Percentiles rank a stretch among this genome's conserved stretches.
Conservation (phyloP, 1,140 invertebrate species). For the Drosophila punjabiensis region DNA sequence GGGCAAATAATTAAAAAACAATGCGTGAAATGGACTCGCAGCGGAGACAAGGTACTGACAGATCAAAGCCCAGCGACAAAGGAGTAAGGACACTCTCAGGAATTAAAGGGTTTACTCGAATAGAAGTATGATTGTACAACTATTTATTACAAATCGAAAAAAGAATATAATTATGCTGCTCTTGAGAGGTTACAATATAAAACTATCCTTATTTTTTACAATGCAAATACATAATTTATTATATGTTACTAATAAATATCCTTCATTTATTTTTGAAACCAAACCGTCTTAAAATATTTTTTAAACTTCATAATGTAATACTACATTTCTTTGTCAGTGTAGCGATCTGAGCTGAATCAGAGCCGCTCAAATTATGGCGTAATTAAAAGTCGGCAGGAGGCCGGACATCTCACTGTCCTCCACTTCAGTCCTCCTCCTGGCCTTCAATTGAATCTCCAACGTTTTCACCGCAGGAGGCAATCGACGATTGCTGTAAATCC, state of each 20-base stretch:
- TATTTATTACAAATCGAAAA: not conserved
- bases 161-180: not conserved
- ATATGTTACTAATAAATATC: too few species aligned
- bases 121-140: not conserved
- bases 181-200: not conserved
- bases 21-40: constrained; percentile 56
- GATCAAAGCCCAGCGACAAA: constrained; percentile 31
- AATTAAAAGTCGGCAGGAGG: constrained; percentile 66
- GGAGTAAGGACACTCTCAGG: constrained; percentile 2
- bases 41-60: constrained; percentile 25
- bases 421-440: not conserved
- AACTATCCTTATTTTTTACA: not conserved
- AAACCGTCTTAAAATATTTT: not conserved
- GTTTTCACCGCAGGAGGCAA: constrained; percentile 46
- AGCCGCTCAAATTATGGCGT: constrained; percentile 71
- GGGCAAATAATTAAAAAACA: constrained; percentile 82
- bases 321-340: constrained; percentile 13
- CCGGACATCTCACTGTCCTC: constrained; percentile 16
- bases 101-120: not conserved
- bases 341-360: constrained; percentile 3
- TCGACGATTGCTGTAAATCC: constrained; percentile 64
- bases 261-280: not conserved
- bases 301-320: too few species aligned
- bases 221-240: too few species aligned
- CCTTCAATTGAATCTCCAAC: constrained; percentile 27